These are phyloP conservation scores for Ibycter americanus DNA, from an alignment of 2,797 vertebrate genomes.

Conservation along the genomic window DNA sequence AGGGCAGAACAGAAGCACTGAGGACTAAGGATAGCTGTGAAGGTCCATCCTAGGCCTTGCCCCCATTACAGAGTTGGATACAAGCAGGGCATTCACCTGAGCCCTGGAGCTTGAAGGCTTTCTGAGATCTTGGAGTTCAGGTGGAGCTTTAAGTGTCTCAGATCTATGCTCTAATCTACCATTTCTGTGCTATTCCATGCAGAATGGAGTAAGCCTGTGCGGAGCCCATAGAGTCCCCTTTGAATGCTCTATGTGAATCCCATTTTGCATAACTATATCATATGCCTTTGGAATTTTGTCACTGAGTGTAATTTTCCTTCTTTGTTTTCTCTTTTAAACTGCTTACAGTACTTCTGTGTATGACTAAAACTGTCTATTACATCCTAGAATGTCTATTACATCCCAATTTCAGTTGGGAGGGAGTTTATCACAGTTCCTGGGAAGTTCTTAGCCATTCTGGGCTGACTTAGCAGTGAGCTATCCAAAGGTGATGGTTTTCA, in stretches of 20 bases:
- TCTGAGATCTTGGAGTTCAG: not conserved
- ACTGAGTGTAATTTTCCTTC: not conserved
- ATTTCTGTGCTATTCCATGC: not conserved
- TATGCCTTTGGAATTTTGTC: not conserved
- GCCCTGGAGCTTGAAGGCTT: fast-evolving
- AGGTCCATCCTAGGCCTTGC: not conserved
- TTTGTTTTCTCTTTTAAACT: not conserved
- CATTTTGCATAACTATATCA: not conserved
- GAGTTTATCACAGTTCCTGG: not conserved
- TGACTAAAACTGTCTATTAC: not conserved
- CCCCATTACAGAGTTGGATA: not conserved
- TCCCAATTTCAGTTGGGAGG: not conserved
- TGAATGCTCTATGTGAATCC: not conserved
- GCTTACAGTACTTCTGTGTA: not conserved
- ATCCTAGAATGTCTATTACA: not conserved
- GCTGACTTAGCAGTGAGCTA: not conserved
- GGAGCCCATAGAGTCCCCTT: not conserved
- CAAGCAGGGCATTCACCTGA: not conserved
- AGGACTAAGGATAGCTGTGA: not conserved
- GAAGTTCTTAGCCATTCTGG: not conserved
- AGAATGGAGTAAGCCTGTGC: not conserved
- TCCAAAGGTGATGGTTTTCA: not conserved
- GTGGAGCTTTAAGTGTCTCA: not conserved
- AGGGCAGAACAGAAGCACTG: not conserved
- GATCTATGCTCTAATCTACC: not conserved